Conservation (phyloP, 2,888 invertebrate species). For the Oscheius sp. region DNA sequence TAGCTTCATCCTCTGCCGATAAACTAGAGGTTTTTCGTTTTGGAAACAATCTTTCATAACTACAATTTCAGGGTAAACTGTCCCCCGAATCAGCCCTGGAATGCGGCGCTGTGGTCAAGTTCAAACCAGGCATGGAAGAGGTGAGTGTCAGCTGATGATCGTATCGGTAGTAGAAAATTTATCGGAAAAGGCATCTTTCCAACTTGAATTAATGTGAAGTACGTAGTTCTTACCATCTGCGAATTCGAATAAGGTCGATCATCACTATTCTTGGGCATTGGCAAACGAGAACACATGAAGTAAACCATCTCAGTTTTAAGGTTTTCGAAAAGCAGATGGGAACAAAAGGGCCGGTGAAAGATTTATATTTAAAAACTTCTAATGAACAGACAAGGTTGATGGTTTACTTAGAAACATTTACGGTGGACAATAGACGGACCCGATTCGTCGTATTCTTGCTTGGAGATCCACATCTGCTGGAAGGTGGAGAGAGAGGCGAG, state of each 20-base stretch:
- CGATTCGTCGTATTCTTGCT: slow-evolving; percentile 63
- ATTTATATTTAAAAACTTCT: neutral
- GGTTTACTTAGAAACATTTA: slow-evolving; percentile 61
- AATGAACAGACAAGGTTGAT: neutral
- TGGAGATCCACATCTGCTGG: slow-evolving; percentile 86
- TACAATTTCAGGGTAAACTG: neutral
- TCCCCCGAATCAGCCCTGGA: slow-evolving; percentile 10
- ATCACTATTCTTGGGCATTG: no score
- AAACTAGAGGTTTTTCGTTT: no score
- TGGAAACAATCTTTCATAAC: no score
- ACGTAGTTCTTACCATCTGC: no score
- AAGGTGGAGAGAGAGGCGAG: slow-evolving; percentile 89
- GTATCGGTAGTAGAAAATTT: slow-evolving; percentile 22
- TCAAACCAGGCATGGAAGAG: slow-evolving; percentile 15
- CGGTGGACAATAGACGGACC: slow-evolving; percentile 65
- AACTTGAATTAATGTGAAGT: no score
- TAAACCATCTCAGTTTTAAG: no score
- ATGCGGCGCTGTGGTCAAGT: slow-evolving; percentile 12
- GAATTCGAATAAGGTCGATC: no score
- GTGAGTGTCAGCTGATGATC: slow-evolving; percentile 34
- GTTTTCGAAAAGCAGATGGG: no score
- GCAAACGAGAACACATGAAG: no score
- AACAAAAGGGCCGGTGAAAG: no score
- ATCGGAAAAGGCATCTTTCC: slow-evolving; percentile 1
- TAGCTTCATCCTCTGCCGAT: no score